phyloP scores from a whole-genome alignment of 2,888 invertebrate species.

The Bruchidius siliquastri region DNA sequence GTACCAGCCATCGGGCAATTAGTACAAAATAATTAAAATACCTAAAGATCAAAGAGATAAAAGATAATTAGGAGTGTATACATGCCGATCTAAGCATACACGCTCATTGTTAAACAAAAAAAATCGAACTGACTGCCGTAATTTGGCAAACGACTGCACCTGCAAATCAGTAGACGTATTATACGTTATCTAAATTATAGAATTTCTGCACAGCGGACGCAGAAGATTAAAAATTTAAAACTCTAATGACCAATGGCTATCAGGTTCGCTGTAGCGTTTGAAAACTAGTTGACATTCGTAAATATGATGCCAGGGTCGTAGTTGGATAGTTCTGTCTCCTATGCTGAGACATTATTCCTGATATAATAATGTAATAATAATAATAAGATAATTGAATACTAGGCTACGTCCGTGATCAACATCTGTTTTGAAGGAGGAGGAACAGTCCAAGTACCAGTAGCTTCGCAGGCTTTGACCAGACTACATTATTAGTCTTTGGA shows the following conservation, averaged over 20 bases:
- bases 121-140: background rate
- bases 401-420: no score
- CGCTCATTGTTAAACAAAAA: background rate
- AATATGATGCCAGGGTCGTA: background rate
- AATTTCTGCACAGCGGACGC: background rate
- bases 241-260: background rate
- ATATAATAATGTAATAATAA: no score
- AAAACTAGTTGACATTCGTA: background rate
- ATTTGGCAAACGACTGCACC: background rate
- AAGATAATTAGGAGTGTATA: background rate
- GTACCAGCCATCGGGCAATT: background rate
- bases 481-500: no score
- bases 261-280: background rate
- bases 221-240: background rate
- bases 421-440: no score
- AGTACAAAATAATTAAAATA: background rate
- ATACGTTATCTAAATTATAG: background rate
- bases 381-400: no score
- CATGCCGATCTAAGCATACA: background rate
- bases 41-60: background rate
- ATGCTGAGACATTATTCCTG: no score
- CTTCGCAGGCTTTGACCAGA: no score
- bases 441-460: no score
- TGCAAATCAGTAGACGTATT: background rate
- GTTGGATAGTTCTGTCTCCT: background rate